These are phyloP conservation scores for Procambarus clarkii DNA, from an alignment of 1,140 invertebrate genomes.

Conservation along the genomic window DNA sequence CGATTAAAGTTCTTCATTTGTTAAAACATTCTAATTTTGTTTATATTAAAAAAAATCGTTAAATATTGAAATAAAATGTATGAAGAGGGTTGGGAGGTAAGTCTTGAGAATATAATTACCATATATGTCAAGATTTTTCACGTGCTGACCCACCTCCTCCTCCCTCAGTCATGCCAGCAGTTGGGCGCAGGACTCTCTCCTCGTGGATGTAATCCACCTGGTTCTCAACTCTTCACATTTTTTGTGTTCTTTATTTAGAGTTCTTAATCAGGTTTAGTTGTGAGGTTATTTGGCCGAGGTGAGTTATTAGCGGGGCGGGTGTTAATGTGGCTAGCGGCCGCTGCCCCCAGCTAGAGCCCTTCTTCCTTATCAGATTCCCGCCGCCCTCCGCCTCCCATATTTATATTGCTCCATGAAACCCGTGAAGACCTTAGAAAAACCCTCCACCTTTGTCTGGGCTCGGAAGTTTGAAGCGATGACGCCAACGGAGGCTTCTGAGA, in stretches of 20 bases:
- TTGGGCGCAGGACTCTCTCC: neutral
- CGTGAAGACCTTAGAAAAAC: neutral
- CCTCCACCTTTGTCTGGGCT: slow-evolving; percentile 17
- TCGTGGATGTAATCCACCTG: neutral
- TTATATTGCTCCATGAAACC: slow-evolving; percentile 16
- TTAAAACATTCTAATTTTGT: too few species aligned
- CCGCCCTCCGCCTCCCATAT: neutral
- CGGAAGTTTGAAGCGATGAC: slow-evolving; percentile 1
- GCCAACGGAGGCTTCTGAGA: slow-evolving; percentile 12
- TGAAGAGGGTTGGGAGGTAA: neutral
- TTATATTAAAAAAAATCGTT: neutral
- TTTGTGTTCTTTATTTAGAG: neutral
- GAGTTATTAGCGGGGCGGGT: neutral
- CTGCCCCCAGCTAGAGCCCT: slow-evolving; percentile 16
- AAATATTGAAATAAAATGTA: neutral
- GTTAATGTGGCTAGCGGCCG: neutral
- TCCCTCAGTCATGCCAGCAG: slow-evolving; percentile 17
- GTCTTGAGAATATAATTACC: slow-evolving; percentile 20
- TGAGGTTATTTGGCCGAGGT: neutral
- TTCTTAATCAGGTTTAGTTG: neutral
- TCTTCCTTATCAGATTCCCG: neutral
- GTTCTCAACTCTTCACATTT: neutral
- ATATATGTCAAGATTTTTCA: slow-evolving; percentile 48
- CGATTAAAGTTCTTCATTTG: neutral
- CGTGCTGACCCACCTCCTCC: slow-evolving; percentile 8